These are phyloP conservation scores for Syngnathus typhle DNA, from an alignment of 2,113 vertebrate species.

Conservation along the genomic window DNA sequence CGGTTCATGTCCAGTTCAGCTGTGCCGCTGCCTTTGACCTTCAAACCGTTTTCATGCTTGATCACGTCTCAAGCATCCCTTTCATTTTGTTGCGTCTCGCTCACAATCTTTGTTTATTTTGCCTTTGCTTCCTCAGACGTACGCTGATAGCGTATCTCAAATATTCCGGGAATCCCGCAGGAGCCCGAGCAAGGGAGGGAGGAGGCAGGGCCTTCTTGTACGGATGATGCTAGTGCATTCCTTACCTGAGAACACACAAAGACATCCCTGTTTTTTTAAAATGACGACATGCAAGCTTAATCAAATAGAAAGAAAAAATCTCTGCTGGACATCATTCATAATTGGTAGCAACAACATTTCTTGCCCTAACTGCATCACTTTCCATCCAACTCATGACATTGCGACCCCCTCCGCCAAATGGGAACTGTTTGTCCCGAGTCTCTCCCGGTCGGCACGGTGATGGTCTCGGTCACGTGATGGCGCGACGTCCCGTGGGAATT, in stretches of 20 bases:
- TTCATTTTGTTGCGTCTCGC: slow-evolving; percentile 43
- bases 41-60: not conserved
- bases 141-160: slow-evolving; percentile 49
- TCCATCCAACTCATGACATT: slow-evolving; percentile 13
- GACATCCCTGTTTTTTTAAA: not conserved
- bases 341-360: too few relatives aligned
- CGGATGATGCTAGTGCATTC: not conserved
- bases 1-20: not conserved
- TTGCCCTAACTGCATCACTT: slow-evolving; percentile 1
- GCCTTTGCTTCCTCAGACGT: not conserved
- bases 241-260: not conserved
- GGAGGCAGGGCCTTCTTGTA: not conserved
- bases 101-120: slow-evolving; percentile 21
- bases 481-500: slow-evolving; percentile 43
- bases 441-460: slow-evolving; percentile 35
- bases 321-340: too few relatives aligned
- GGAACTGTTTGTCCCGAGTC: slow-evolving; percentile 28
- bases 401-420: not conserved
- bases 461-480: slow-evolving; percentile 31
- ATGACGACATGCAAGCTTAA: too few relatives aligned
- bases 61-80: not conserved
- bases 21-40: not conserved
- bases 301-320: too few relatives aligned
- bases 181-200: slow-evolving; percentile 29
- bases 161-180: slow-evolving; percentile 46